Conservation (phyloP, 2,797 vertebrate species). For the Decapterus maruadsi region DNA sequence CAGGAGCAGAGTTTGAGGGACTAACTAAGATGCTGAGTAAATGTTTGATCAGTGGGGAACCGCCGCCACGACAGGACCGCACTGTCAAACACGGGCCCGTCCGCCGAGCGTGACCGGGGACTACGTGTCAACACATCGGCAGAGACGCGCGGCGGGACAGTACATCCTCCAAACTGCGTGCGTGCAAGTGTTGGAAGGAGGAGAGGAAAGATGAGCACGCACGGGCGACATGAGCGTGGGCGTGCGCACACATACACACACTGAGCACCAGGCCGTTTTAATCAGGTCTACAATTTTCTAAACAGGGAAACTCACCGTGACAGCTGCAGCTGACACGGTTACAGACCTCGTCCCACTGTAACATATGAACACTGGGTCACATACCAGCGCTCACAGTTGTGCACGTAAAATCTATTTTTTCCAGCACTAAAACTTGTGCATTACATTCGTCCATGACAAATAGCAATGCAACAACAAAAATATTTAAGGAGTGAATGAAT, state of each 20-base stretch:
- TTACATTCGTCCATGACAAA: no score
- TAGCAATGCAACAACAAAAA: not conserved
- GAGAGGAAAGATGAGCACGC: conserved; percentile 9
- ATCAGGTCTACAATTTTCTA: conserved; percentile 39
- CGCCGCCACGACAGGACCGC: conserved; percentile 28
- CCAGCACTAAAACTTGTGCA: not conserved
- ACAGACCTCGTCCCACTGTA: not conserved
- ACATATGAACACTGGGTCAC: conserved; percentile 29
- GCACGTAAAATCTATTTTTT: conserved; percentile 47
- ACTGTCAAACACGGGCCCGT: conserved; percentile 39
- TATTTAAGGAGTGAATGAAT: not conserved
- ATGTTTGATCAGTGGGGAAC: conserved; percentile 48
- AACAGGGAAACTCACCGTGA: conserved; percentile 49
- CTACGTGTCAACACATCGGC: not conserved
- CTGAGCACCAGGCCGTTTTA: conserved; percentile 2
- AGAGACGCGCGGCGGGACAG: not conserved
- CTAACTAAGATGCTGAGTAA: conserved; percentile 32
- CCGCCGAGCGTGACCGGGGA: conserved; percentile 13
- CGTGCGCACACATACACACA: not conserved
- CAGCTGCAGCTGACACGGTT: conserved; percentile 58
- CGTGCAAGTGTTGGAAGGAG: not conserved
- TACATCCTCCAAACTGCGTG: not conserved
- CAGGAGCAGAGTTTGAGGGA: conserved; percentile 3
- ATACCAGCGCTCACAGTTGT: conserved; percentile 13
- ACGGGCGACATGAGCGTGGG: not conserved